Evolutionary conservation across 2,888 invertebrate species (phyloP).

Genomic region (Trichogramma dendrolimi): DNA sequence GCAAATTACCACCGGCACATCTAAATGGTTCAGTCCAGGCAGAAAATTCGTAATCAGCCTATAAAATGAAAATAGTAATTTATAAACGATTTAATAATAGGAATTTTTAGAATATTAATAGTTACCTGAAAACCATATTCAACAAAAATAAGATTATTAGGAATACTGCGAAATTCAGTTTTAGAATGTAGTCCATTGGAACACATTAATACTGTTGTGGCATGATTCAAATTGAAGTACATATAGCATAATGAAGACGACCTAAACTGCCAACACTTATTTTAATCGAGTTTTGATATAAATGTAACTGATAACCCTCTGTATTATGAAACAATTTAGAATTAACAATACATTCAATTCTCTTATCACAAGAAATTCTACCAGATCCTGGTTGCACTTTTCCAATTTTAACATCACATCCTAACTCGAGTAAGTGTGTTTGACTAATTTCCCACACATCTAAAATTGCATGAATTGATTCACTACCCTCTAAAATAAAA

Average conservation of each 20-base stretch:
- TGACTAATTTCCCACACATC: conserved; percentile 57
- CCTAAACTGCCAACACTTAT: conserved; percentile 57
- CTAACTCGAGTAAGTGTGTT: conserved; percentile 51
- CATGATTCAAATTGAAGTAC: conserved; percentile 53
- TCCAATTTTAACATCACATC: conserved; percentile 53
- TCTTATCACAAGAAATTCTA: conserved; percentile 46
- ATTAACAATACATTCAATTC: conserved; percentile 57
- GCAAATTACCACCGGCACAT: conserved; percentile 53
- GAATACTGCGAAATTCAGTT: conserved; percentile 51
- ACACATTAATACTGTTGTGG: conserved; percentile 52
- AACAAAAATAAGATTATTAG: conserved; percentile 56
- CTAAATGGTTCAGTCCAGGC: conserved; percentile 54
- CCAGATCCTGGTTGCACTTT: conserved; percentile 52
- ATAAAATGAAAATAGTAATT: conserved; percentile 29
- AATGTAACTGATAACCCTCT: conserved; percentile 56
- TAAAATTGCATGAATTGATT: conserved; percentile 51
- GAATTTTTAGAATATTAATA: background rate
- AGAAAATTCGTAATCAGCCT: conserved; percentile 58
- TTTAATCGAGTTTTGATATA: conserved; percentile 54
- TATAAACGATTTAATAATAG: background rate
- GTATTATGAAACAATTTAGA: conserved; percentile 51
- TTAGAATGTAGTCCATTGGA: conserved; percentile 52
- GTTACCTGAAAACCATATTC: no score
- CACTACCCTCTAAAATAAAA: conserved; percentile 39
- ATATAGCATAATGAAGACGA: conserved; percentile 59